These are phyloP conservation scores for Telmatochromis sp. DNA, from an alignment of 2,113 vertebrate genomes.

Conservation along the genomic window DNA sequence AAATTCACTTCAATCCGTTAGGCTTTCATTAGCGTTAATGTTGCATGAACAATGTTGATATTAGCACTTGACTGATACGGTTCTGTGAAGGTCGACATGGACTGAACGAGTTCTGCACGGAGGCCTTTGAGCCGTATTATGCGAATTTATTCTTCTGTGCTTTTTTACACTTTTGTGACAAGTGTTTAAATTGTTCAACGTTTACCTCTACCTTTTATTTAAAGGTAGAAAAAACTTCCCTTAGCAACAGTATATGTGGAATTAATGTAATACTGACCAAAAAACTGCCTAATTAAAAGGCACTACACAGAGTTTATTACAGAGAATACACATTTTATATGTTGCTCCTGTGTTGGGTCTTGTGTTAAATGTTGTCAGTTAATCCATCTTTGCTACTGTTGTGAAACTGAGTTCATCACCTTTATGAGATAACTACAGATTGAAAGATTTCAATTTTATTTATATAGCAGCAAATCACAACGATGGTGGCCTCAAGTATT, in stretches of 20 bases:
- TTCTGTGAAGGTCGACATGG: conserved; percentile 27
- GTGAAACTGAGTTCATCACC: background rate
- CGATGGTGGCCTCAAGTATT: accelerated
- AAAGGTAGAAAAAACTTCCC: background rate
- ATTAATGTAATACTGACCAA: background rate
- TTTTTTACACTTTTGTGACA: background rate
- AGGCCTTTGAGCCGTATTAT: background rate
- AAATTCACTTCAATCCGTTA: conserved; percentile 25
- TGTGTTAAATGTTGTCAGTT: background rate
- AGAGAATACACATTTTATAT: background rate
- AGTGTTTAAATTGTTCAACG: background rate
- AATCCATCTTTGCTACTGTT: background rate
- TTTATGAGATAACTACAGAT: background rate
- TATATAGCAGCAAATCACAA: background rate
- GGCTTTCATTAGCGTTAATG: conserved; percentile 47
- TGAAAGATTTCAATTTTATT: background rate
- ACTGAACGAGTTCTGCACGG: background rate
- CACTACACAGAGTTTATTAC: background rate
- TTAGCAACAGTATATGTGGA: background rate
- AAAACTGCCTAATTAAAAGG: background rate
- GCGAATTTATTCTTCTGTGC: background rate
- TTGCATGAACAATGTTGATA: conserved; percentile 45
- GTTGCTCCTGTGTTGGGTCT: background rate
- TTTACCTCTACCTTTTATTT: background rate
- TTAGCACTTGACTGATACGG: conserved; percentile 27